Conservation (phyloP, 1,140 invertebrate genomes). For the Listronotus oregonensis region DNA sequence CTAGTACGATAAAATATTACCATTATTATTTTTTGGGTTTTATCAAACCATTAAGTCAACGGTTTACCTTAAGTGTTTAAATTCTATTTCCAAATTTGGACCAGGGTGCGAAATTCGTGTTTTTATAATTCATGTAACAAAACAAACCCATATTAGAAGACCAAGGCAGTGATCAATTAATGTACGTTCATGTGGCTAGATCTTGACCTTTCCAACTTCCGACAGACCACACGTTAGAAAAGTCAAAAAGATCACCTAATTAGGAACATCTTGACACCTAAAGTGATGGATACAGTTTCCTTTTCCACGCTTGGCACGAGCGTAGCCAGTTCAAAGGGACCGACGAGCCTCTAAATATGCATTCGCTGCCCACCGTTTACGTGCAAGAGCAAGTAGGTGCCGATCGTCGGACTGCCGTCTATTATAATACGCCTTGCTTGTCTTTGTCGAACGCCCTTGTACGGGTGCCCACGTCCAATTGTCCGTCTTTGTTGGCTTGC, state of each 20-base stretch:
- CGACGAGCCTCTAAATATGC: slow-evolving; percentile 8
- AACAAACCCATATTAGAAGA: no score
- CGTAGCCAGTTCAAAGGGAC: slow-evolving; percentile 10
- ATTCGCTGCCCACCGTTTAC: slow-evolving; percentile 21
- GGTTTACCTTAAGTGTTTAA: no score
- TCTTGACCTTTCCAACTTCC: background rate
- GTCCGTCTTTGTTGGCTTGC: no score
- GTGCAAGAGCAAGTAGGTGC: slow-evolving; percentile 21
- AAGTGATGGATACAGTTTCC: slow-evolving; percentile 13
- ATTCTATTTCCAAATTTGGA: no score
- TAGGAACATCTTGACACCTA: slow-evolving; percentile 20
- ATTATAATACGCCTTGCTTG: slow-evolving; percentile 15
- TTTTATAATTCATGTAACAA: no score
- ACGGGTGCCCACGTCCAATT: slow-evolving; percentile 9
- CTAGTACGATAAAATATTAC: no score
- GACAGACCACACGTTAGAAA: background rate
- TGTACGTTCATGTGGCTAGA: no score
- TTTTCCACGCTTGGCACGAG: slow-evolving; percentile 24
- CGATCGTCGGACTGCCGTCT: slow-evolving; percentile 2
- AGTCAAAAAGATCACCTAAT: slow-evolving; percentile 10
- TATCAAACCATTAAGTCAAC: no score
- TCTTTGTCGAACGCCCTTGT: slow-evolving; percentile 21
- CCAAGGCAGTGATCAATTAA: no score
- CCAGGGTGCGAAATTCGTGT: no score
- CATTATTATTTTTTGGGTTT: no score